These are phyloP conservation scores for Ethmia dodecea DNA, from an alignment of 2,888 invertebrate genomes.

Conservation along the genomic window DNA sequence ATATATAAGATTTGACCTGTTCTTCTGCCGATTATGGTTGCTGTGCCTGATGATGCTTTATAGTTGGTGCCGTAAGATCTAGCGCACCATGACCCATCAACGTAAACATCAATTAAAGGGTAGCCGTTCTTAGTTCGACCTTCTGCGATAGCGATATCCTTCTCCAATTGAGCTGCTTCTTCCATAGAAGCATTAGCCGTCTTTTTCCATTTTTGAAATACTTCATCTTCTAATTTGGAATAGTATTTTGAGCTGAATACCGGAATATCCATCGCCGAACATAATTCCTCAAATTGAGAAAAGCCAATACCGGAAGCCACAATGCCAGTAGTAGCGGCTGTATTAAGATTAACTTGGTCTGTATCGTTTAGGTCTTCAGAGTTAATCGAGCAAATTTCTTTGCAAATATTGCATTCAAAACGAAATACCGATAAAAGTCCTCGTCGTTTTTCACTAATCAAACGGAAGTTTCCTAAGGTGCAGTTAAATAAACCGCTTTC, in stretches of 20 bases:
- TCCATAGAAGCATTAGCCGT: slow-evolving; percentile 8
- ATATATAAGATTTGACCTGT: slow-evolving; percentile 12
- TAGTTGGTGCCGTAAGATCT: slow-evolving; percentile 13
- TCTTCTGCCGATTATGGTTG: slow-evolving; percentile 14
- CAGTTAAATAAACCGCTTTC: slow-evolving; percentile 10
- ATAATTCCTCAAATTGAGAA: slow-evolving; percentile 9
- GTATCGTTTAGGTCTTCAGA: slow-evolving; percentile 4
- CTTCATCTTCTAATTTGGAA: slow-evolving; percentile 3
- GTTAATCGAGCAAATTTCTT: slow-evolving; percentile 3
- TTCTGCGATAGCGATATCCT: slow-evolving; percentile 17
- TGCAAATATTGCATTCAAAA: slow-evolving; percentile 11
- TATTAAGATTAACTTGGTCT: slow-evolving; percentile 7
- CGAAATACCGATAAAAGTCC: slow-evolving; percentile 9
- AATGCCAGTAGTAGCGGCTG: slow-evolving; percentile 13
- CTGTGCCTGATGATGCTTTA: slow-evolving; percentile 10
- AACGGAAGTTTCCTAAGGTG: slow-evolving; percentile 3
- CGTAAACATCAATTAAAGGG: slow-evolving; percentile 18
- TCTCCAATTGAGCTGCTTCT: slow-evolving; percentile 12
- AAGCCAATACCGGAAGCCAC: slow-evolving; percentile 14
- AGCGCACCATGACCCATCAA: slow-evolving; percentile 17
- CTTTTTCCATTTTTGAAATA: slow-evolving; percentile 13
- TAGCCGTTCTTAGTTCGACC: slow-evolving; percentile 12
- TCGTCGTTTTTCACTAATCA: slow-evolving; percentile 8
- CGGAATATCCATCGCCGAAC: slow-evolving; percentile 5
- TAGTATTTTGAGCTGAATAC: slow-evolving; percentile 5